phyloP scores from a whole-genome alignment of 2,888 invertebrate species.

The Metopia argyrocephala region DNA sequence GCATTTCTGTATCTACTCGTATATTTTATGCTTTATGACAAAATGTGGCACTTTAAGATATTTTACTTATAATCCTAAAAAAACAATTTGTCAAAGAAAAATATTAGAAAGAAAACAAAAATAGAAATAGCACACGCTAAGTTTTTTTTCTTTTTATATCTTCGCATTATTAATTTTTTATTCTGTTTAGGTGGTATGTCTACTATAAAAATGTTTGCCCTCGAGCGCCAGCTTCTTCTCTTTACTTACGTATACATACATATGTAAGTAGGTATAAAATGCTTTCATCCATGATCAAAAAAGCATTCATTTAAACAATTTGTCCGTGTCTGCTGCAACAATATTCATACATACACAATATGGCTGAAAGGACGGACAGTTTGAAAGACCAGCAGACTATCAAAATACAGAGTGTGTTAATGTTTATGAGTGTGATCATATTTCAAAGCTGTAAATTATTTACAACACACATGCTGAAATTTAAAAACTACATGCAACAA shows the following conservation, averaged over 20 bases:
- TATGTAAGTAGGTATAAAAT: no score
- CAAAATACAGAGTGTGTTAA: constrained; percentile 51
- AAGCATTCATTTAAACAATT: constrained; percentile 49
- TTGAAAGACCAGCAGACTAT: background rate
- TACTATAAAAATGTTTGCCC: constrained; percentile 35
- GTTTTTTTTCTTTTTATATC: background rate
- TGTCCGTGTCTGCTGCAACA: constrained; percentile 45
- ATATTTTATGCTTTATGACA: no score
- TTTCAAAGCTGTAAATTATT: constrained; percentile 51
- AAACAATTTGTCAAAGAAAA: no score
- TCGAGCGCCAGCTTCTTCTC: constrained; percentile 8
- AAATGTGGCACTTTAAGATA: no score
- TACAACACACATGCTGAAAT: constrained; percentile 55
- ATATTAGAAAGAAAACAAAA: background rate
- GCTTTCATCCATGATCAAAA: constrained; percentile 55
- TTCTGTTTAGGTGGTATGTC: background rate
- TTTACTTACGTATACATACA: no score
- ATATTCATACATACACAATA: background rate
- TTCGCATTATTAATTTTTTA: background rate
- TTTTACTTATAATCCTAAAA: no score
- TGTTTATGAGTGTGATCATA: constrained; percentile 55
- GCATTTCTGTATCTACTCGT: no score
- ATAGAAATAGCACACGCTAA: constrained; percentile 46
- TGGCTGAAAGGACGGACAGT: background rate
- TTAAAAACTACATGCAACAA: constrained; percentile 46